phyloP scores from a whole-genome alignment of 2,888 invertebrate species.

The Odontothrips loti region DNA sequence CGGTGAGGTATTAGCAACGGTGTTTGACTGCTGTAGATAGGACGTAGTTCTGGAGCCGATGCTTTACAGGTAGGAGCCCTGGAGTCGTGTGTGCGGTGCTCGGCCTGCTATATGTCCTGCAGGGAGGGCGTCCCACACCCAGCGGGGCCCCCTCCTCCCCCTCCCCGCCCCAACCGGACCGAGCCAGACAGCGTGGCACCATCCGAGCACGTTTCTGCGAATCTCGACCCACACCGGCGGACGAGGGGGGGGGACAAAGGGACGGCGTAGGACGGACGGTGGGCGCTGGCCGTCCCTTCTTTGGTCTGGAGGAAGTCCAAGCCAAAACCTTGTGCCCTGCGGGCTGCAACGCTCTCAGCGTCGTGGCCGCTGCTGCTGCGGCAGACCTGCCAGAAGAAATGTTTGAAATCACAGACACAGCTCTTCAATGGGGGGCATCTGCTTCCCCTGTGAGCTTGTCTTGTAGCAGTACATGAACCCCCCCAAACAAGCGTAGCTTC shows the following conservation, averaged over 20 bases:
- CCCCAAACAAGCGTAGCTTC: no score
- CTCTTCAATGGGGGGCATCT: no score
- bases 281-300: not conserved
- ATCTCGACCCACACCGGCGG: not conserved
- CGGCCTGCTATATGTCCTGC: not conserved
- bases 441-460: no score
- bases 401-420: no score
- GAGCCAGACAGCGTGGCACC: constrained; percentile 16
- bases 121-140: not conserved
- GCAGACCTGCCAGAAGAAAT: no score
- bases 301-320: not conserved
- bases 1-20: no score
- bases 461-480: no score
- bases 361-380: no score
- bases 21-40: no score
- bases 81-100: not conserved
- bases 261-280: not conserved
- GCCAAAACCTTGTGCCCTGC: not conserved
- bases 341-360: no score
- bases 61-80: not conserved
- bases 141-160: not conserved
- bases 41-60: no score
- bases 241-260: not conserved
- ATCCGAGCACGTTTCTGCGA: not conserved
- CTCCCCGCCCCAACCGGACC: not conserved